A percentile compares a stretch with the other conserved stretches of the same genome.
Conservation (phyloP, 2,113 vertebrate genomes). For the Hassar affinis region DNA sequence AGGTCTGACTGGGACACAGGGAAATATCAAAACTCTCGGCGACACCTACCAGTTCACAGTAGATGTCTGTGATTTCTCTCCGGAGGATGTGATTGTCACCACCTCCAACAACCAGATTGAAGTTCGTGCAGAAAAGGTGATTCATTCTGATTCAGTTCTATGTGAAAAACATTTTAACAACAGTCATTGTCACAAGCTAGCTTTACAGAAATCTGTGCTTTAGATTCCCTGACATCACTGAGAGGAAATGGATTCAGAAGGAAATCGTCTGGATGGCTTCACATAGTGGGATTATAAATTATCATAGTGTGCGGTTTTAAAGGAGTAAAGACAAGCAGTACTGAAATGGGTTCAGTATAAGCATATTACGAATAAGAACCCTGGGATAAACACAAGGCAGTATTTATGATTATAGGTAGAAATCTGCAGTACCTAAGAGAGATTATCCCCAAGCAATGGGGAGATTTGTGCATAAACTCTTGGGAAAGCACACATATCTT, state of each 20-base stretch:
- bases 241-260: background rate
- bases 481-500: background rate
- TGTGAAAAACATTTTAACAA: background rate
- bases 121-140: conserved; percentile 94
- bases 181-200: background rate
- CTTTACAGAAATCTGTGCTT: background rate
- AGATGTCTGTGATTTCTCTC: conserved; percentile 91
- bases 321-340: background rate
- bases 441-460: background rate
- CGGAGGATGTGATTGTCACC: conserved; percentile 94
- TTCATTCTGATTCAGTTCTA: background rate
- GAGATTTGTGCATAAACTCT: background rate
- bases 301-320: background rate
- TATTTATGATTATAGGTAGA: background rate
- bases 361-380: background rate
- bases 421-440: background rate
- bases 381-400: no score
- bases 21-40: conserved; percentile 86
- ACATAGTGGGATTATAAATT: background rate
- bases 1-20: conserved; percentile 70
- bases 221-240: background rate
- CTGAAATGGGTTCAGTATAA: background rate
- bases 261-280: background rate
- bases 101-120: conserved; percentile 98
- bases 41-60: conserved; percentile 95